Evolutionary conservation across 2,888 invertebrate species (phyloP), one percentile per base, ranked within the genome.

Genomic region (Megamerina dolium): DNA sequence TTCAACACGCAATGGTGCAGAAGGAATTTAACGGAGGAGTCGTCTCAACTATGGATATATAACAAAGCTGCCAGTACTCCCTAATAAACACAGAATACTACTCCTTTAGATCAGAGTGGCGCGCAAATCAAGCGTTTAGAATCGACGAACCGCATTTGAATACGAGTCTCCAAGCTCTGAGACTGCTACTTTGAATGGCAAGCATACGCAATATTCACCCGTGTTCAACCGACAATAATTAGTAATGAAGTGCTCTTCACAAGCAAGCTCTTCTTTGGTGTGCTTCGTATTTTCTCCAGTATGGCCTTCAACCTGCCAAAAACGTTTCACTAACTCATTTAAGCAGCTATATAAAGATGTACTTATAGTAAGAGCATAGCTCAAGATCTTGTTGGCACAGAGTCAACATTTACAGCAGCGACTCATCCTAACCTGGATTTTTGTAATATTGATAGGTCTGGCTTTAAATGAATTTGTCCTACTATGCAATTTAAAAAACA

Each of bases 201-300:
- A 17, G 3, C 44, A 35, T 14, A 51, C 49, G n/a, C 41, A 36
- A 34, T 45, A 53, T 18, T 37, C 38, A 10, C 49, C 53, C 20
- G 43, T 39, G 8, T 19, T 16, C 3, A 42, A 17, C 16, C 46
- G 37, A 27, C 26, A 21, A 27, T 29, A 34, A 34, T 35, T 48
- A 19, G 34, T 19, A 27, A 36, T 17, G 32, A 50, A 50, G 14
- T 49, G 49, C 8, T 44, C 10, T 27, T 52, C 46, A 37, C 52
- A 48, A 14, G 33, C 38, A 5, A 48, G 14, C 9, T 46, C 39
- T 9, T 52, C 52, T 16, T 46, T 37, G 13, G 43, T 30, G 9
- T 12, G 6, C 5, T 35, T 37, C n/a, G 18, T 9, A 23, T 16
- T 14, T 20, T 17, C 9, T 2, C 20, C 27, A 9, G 16, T 17